Base-by-base conservation (phyloP, 2,797 vertebrate genomes). In the Enteromius treurensis region DNA sequence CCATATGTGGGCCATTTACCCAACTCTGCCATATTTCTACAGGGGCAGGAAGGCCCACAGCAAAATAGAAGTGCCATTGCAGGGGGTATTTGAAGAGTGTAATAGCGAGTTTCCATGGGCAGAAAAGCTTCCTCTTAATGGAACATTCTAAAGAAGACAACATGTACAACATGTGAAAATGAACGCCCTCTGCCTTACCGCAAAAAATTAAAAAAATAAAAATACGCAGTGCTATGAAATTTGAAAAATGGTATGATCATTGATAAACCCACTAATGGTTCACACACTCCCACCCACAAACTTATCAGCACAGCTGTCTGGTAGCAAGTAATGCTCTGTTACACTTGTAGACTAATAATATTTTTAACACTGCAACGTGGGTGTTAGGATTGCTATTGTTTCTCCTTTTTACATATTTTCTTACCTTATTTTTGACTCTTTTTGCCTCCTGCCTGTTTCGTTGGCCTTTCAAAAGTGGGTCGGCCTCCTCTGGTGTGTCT, bases 1-100 rank as follows among this genome's bases (percentile, higher is more conserved):
- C 78, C 87, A 85, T 81, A 85, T 86, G 83, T 51, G 53, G 78
- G 82, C 75, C 80, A 82, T 79, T 85, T 87, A 81, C 74, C 79
- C 58, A 84, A 78, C 60, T 29, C 60, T 64, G 58, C 68, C 40
- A 14, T 77, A 65, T 79, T 51, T 62, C 77, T 37, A 67, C 71
- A 64, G 58, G 49, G 75, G 68, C 69, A 78, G 77, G 42, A 84
- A 76, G 70, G 45, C 67, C 77, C 74, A 49, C 69, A 40, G 81
- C 42, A 5, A 51, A 49, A 29, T 69, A 51, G 73, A 67, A 77
- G 64, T 83, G 73, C 23, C 51, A 34, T 53, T 42, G 21, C 65
- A 60, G 81, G 75, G 53, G 51, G 19, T 5, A 2, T 60, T 77
- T 70, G 65, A 77, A 45, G 49, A 69, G 23, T 68, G 40, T 83